These are phyloP conservation scores for Pseudopodoces humilis DNA, from an alignment of 2,113 vertebrate species.

Conservation along the genomic window DNA sequence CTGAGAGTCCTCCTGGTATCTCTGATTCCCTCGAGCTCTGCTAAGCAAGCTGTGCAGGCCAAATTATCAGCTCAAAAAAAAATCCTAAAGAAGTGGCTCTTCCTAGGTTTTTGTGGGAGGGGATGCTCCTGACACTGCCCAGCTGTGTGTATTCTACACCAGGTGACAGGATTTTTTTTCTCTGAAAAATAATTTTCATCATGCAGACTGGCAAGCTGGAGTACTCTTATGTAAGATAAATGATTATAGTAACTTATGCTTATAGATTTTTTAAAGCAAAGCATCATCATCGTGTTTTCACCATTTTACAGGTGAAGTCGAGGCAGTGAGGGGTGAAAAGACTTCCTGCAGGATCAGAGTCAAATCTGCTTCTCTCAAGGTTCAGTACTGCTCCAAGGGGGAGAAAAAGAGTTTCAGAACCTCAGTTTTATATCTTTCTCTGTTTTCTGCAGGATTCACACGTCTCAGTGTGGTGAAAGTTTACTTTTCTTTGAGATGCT, in stretches of 20 bases:
- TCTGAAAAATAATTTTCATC: neutral
- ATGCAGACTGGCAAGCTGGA: neutral
- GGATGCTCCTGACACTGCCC: neutral
- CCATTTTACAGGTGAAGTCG: neutral
- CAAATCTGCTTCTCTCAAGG: neutral
- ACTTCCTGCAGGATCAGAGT: neutral
- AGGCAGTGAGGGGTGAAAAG: neutral
- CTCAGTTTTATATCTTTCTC: neutral
- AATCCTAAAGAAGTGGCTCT: neutral
- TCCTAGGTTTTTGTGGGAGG: neutral
- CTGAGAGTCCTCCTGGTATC: accelerated
- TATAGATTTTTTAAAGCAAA: neutral
- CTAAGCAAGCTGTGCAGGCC: neutral
- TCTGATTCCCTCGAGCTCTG: accelerated
- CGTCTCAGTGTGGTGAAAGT: neutral
- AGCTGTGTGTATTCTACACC: accelerated
- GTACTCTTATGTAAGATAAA: neutral
- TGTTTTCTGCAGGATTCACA: neutral
- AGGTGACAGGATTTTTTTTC: neutral
- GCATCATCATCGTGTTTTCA: neutral
- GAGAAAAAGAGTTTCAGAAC: neutral
- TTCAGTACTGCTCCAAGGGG: neutral
- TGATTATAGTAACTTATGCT: neutral
- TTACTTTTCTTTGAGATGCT: neutral
- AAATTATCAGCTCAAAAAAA: neutral